Conservation (phyloP, 2,113 vertebrate species). For the Emydocephalus ijimae region DNA sequence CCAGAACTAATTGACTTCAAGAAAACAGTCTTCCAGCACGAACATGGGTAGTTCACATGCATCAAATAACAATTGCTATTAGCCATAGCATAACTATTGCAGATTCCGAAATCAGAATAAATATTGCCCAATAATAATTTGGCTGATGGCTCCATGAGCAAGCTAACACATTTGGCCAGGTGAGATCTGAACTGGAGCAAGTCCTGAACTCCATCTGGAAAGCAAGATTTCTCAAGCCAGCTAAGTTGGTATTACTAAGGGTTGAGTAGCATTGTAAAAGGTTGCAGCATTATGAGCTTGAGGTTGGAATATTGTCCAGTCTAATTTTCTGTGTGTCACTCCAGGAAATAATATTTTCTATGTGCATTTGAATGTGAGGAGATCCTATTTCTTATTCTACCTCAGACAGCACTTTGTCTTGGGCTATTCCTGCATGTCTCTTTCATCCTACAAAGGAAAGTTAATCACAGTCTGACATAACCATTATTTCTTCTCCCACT, state of each 20-base stretch:
- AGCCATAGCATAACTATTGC: not conserved
- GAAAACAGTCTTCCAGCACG: not conserved
- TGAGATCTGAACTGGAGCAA: not conserved
- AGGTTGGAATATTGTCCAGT: not conserved
- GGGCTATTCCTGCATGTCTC: not conserved
- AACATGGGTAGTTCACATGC: not conserved
- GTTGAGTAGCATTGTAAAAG: not conserved
- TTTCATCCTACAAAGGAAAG: not conserved
- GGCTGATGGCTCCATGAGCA: not conserved
- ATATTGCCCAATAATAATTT: not conserved
- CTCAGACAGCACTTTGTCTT: not conserved
- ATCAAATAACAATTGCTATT: not conserved
- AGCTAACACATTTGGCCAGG: not conserved
- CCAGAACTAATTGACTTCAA: not conserved
- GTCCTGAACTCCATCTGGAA: not conserved
- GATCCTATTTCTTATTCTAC: not conserved
- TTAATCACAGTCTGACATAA: not conserved
- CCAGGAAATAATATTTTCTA: not conserved
- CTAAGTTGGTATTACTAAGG: not conserved
- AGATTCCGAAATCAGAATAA: not conserved
- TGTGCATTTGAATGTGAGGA: not conserved
- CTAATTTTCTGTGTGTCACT: not conserved
- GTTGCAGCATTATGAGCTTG: not conserved
- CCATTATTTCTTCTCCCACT: not conserved
- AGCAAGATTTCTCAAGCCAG: not conserved